Evolutionary conservation across 2,113 vertebrate genomes (phyloP).

Genomic region (Sceloporus tristichus): DNA sequence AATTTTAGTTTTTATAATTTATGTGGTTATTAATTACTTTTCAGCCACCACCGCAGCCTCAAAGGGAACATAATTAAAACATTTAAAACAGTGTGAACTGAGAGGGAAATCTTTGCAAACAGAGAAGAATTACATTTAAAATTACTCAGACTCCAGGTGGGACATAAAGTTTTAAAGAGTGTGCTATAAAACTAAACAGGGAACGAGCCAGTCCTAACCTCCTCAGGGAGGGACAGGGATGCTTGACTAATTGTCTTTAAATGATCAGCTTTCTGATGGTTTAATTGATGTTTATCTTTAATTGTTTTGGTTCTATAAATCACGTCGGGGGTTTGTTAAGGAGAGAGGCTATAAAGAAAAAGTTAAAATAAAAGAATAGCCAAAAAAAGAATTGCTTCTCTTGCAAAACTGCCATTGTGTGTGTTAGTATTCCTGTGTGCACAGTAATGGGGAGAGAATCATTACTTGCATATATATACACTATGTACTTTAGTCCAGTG

Average conservation of each 20-base stretch:
- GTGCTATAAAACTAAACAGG: too few relatives aligned
- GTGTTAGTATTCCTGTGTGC: too few relatives aligned
- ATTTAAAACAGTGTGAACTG: too few relatives aligned
- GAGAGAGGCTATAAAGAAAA: not conserved
- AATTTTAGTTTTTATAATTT: too few relatives aligned
- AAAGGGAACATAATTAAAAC: too few relatives aligned
- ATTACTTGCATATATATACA: not conserved
- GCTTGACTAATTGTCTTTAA: not conserved
- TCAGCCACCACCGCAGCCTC: too few relatives aligned
- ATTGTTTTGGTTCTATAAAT: not conserved
- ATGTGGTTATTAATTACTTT: too few relatives aligned
- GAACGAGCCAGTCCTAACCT: too few relatives aligned
- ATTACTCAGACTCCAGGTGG: too few relatives aligned
- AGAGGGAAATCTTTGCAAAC: too few relatives aligned
- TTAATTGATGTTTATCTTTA: not conserved
- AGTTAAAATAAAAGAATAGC: not conserved
- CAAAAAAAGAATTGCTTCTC: not conserved
- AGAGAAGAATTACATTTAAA: too few relatives aligned
- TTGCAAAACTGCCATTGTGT: not conserved
- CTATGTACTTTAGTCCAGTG: not conserved
- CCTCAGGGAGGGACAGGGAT: not conserved
- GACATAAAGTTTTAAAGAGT: too few relatives aligned
- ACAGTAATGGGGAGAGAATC: not conserved
- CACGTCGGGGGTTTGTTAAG: not conserved
- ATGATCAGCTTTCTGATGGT: not conserved